A percentile compares a stretch with the other conserved stretches of the same genome.
phyloP scores from a whole-genome alignment of 1,140 invertebrate genomes.

The Rhyzopertha dominica region DNA sequence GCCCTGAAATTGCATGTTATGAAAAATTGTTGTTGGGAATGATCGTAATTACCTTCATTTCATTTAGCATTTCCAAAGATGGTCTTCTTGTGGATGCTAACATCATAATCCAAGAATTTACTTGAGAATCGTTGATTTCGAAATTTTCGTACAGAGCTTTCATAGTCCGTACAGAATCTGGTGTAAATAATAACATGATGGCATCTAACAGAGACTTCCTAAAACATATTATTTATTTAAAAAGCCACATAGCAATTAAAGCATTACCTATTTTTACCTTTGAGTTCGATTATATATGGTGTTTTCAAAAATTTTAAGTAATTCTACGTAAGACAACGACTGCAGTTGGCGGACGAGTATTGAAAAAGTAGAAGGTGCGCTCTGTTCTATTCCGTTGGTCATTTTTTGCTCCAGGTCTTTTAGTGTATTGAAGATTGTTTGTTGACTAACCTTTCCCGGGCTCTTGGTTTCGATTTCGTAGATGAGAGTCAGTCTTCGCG shows the following conservation, averaged over 20 bases:
- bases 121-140: conserved; percentile 45
- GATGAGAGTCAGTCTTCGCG: neutral
- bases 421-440: conserved; percentile 18
- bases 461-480: neutral
- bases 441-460: neutral
- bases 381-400: conserved; percentile 44
- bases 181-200: conserved; percentile 56
- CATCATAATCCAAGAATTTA: conserved; percentile 55
- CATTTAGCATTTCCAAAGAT: conserved; percentile 7
- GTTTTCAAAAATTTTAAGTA: conserved; percentile 13
- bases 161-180: conserved; percentile 55
- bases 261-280: conserved; percentile 7
- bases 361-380: conserved; percentile 49
- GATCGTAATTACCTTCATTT: conserved; percentile 13
- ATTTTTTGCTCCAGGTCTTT: conserved; percentile 18
- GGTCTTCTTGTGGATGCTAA: conserved; percentile 49
- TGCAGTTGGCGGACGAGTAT: conserved; percentile 47
- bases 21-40: neutral
- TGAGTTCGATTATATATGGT: conserved; percentile 10
- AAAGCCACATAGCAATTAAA: conserved; percentile 1
- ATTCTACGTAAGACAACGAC: conserved; percentile 40
- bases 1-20: neutral
- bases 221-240: conserved; percentile 11
- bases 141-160: conserved; percentile 53
- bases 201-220: conserved; percentile 56